Conservation (phyloP, 2,113 vertebrate genomes). For the Plectropomus leopardus region DNA sequence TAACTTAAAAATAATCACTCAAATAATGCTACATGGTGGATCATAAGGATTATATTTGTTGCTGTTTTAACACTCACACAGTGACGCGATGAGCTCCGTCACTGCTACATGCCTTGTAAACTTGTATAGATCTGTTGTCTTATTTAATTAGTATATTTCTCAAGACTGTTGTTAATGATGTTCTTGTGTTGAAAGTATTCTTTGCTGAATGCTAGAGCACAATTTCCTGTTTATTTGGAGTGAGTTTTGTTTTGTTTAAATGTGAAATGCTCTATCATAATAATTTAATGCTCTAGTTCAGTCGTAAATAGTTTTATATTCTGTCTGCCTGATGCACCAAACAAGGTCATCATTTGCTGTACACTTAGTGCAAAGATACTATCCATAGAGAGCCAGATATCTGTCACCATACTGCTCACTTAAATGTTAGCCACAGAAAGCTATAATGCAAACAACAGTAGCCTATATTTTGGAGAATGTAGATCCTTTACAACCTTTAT, state of each 20-base stretch:
- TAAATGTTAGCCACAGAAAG: constrained; percentile 17
- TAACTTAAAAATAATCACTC: constrained; percentile 30
- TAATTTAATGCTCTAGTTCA: constrained; percentile 44
- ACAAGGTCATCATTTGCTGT: constrained; percentile 33
- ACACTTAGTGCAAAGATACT: constrained; percentile 9
- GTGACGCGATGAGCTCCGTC: constrained; percentile 32
- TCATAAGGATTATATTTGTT: constrained; percentile 19
- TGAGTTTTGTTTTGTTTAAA: constrained; percentile 44
- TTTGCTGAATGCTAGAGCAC: constrained; percentile 33
- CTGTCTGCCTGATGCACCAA: constrained; percentile 23
- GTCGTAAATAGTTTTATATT: constrained; percentile 26
- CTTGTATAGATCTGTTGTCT: constrained; percentile 56
- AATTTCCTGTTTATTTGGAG: constrained; percentile 36
- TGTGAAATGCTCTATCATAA: constrained; percentile 50
- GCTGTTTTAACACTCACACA: constrained; percentile 34
- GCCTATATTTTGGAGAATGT: constrained; percentile 54
- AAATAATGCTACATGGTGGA: constrained; percentile 16
- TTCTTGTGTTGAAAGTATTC: constrained; percentile 26
- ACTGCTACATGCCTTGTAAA: constrained; percentile 59
- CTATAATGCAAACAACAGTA: constrained; percentile 29
- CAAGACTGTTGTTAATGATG: constrained; percentile 36
- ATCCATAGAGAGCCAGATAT: not conserved
- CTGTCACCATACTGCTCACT: constrained; percentile 8
- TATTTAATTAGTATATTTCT: constrained; percentile 58
- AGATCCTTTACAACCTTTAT: constrained; percentile 37